phyloP scores from a whole-genome alignment of 1,140 invertebrate genomes.

The Ceratina calcarata region DNA sequence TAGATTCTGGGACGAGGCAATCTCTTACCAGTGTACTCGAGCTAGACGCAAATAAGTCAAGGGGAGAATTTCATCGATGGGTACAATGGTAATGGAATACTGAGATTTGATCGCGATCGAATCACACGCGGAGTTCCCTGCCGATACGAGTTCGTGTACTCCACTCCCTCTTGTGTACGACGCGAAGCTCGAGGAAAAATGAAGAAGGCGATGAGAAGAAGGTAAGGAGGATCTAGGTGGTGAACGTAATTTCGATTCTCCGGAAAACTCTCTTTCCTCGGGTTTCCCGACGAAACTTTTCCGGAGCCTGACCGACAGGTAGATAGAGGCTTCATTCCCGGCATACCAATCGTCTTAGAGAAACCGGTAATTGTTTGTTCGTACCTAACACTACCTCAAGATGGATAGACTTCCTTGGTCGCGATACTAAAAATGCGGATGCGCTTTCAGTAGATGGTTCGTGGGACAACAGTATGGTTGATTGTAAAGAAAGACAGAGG shows the following conservation, averaged over 20 bases:
- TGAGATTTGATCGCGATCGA: slow-evolving; percentile 24
- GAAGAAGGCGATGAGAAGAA: neutral
- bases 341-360: slow-evolving; percentile 72
- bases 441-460: slow-evolving; percentile 51
- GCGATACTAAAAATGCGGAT: neutral
- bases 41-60: neutral
- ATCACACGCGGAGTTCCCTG: slow-evolving; percentile 10
- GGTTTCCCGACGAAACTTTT: slow-evolving; percentile 58
- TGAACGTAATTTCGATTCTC: slow-evolving; percentile 60
- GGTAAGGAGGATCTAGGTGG: slow-evolving; percentile 4
- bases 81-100: slow-evolving; percentile 19
- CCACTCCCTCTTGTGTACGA: neutral
- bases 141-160: slow-evolving; percentile 8
- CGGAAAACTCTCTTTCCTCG: slow-evolving; percentile 12
- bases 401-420: neutral
- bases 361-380: slow-evolving; percentile 74
- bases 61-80: too few relatives aligned
- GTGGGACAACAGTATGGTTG: slow-evolving; percentile 72
- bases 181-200: neutral
- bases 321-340: slow-evolving; percentile 70
- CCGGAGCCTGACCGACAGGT: slow-evolving; percentile 64
- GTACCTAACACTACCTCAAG: slow-evolving; percentile 61
- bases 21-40: neutral
- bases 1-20: neutral
- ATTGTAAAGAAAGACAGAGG: slow-evolving; percentile 72